These are phyloP conservation scores for Poecilia velifera DNA, from an alignment of 2,797 vertebrate genomes.

Conservation along the genomic window DNA sequence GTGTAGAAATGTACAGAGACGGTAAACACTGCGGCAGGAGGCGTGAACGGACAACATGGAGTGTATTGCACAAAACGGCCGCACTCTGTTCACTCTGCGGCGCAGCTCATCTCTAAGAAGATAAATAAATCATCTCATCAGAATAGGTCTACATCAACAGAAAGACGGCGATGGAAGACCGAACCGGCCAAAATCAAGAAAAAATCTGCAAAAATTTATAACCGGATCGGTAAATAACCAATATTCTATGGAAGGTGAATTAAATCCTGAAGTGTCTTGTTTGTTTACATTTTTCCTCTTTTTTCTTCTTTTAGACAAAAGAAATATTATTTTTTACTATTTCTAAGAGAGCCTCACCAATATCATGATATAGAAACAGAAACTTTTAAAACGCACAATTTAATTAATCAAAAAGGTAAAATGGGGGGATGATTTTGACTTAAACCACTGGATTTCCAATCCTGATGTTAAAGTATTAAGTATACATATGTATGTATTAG, in stretches of 20 bases:
- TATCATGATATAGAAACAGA: not conserved
- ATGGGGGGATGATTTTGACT: not conserved
- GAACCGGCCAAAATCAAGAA: not conserved
- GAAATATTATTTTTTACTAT: not conserved
- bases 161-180: not conserved
- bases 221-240: not conserved
- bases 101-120: constrained; percentile 53
- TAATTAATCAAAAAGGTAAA: constrained; percentile 62
- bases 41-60: not conserved
- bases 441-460: no score
- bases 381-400: not conserved
- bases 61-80: constrained; percentile 66
- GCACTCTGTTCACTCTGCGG: constrained; percentile 38
- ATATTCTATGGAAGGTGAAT: not conserved
- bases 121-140: constrained; percentile 48
- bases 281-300: not conserved
- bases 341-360: not conserved
- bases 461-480: no score
- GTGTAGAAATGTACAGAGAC: constrained; percentile 35
- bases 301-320: not conserved
- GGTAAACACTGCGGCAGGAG: constrained; percentile 55
- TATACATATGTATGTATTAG: no score
- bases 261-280: not conserved
- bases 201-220: not conserved
- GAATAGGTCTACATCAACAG: constrained; percentile 25